Conservation (phyloP, 2,888 invertebrate species). For the Metalampra italica region DNA sequence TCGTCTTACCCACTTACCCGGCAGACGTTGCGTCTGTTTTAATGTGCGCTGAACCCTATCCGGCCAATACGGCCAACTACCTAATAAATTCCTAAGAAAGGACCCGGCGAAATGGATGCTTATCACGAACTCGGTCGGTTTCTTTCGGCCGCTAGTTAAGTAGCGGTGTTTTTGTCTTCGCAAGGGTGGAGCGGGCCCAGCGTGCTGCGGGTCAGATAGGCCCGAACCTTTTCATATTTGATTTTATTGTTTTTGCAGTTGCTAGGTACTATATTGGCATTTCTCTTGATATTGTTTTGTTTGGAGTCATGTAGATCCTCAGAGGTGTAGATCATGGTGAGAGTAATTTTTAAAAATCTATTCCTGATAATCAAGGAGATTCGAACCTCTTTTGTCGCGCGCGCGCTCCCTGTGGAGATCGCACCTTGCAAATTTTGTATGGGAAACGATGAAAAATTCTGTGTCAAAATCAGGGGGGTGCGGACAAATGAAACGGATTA, state of each 20-base stretch:
- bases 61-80: constrained; percentile 22
- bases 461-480: too few species aligned
- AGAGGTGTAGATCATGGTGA: too few species aligned
- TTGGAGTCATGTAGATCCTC: too few species aligned
- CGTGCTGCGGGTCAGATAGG: neutral
- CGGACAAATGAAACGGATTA: too few species aligned
- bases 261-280: neutral
- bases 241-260: neutral
- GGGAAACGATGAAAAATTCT: too few species aligned
- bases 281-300: neutral
- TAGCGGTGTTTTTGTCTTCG: constrained; percentile 41
- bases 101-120: constrained; percentile 41
- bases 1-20: too few species aligned
- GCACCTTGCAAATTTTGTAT: too few species aligned
- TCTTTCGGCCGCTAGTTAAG: constrained; percentile 26
- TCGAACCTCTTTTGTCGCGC: too few species aligned
- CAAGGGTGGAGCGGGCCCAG: neutral
- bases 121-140: constrained; percentile 41
- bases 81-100: constrained; percentile 26
- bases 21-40: neutral
- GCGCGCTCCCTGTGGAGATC: too few species aligned
- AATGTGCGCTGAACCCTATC: constrained; percentile 8
- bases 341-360: too few species aligned
- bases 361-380: too few species aligned
- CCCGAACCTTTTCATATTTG: neutral